These are phyloP conservation scores for Sciurus niger DNA, from an alignment of 2,113 vertebrate genomes.

Conservation along the genomic window DNA sequence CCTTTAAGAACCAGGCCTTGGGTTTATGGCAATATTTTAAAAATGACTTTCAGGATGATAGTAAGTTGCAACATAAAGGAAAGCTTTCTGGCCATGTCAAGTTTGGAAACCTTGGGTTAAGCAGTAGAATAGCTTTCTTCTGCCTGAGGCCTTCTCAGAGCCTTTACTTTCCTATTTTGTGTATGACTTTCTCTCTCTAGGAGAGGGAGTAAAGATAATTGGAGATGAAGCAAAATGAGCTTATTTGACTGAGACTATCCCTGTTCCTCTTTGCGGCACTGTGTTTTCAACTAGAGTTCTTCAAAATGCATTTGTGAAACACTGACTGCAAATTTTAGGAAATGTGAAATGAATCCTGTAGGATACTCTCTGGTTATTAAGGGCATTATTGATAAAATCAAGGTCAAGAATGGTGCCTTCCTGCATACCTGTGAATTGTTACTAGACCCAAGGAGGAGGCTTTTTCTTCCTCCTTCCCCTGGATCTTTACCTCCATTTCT, in stretches of 20 bases:
- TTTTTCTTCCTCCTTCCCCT: not conserved
- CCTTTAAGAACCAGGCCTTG: not conserved
- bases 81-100: not conserved
- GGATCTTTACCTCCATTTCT: not conserved
- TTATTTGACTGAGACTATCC: not conserved
- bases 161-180: not conserved
- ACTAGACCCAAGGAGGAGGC: not conserved
- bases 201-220: not conserved
- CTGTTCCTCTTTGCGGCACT: not conserved
- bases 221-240: not conserved
- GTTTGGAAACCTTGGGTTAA: not conserved
- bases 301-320: not conserved
- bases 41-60: not conserved
- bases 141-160: not conserved
- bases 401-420: rapidly evolving
- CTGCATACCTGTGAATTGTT: not conserved
- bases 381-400: not conserved
- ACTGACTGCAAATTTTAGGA: not conserved
- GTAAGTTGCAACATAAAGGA: not conserved
- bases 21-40: not conserved
- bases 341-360: not conserved
- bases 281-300: not conserved
- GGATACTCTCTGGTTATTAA: not conserved
- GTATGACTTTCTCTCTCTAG: not conserved
- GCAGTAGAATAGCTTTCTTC: not conserved